Evolutionary conservation across 2,113 vertebrate genomes (phyloP), one percentile per base, ranked within the genome.

Genomic region (Crotalus viridis): DNA sequence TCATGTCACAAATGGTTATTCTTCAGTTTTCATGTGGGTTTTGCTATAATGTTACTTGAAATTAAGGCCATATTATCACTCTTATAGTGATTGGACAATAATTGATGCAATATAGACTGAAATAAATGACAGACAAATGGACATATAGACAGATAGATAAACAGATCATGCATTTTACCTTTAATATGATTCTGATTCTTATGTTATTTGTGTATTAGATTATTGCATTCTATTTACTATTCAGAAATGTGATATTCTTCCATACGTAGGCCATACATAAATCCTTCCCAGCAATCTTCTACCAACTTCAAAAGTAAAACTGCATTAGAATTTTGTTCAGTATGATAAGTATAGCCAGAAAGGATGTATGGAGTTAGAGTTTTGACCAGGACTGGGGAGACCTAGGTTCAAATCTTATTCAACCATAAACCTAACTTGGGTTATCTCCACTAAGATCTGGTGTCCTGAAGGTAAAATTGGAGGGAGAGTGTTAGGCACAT

Each of bases 1-100:
- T 95, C 69, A 59, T 88, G 93, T 95, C 69, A 7, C 5, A 90
- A 88, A 89, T 91, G 64, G 0, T 94, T 96, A 88, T 19, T 93
- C 69, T 88, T 85, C 17, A 88, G 54, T 95, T 95, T 96, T 64
- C 10, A 95, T 95, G 86, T 88, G 8, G 13, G 6, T 59, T 54
- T 22, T 96, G 95, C 95, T 46, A 92, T 89, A 0, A 3, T 22
- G 2, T 85, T 90, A 17, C 61, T 4, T 95, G 33, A 96, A 94
- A 93, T 93, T 26, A 93, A n/a, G 59, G 43, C 0, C 91, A 55
- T 12, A 28, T 17, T 48, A 87, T n/a, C 33, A 28, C 33, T 55
- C 3, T 24, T 87, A 4, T 39, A 87, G 21, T n/a, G 51, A 10
- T 93, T 13, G 54, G 28, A 5, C 8, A n/a, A n/a, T 43, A 46